Evolutionary conservation across 1,140 invertebrate species (phyloP).

Genomic region (Vanessa tameamea): DNA sequence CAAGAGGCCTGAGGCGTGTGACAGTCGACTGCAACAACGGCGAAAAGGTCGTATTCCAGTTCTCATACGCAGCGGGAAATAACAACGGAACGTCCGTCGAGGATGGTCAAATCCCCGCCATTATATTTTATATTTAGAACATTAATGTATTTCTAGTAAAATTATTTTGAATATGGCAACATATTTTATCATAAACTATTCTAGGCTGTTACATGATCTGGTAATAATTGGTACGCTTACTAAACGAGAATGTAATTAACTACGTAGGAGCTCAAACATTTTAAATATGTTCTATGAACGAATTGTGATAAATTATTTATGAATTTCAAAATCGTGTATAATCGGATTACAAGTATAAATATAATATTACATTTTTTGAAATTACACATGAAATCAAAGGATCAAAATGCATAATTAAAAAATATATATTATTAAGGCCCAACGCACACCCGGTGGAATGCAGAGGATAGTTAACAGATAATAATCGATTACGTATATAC

Average conservation of each 20-base stretch:
- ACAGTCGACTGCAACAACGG: conserved; percentile 87
- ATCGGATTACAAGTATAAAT: no score
- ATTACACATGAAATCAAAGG: no score
- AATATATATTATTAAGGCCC: no score
- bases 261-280: no score
- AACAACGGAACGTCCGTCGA: conserved; percentile 96
- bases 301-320: no score
- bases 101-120: conserved; percentile 94
- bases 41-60: conserved; percentile 91
- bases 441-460: no score
- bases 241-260: background rate
- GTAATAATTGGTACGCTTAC: background rate
- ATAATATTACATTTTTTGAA: no score
- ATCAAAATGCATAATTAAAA: no score
- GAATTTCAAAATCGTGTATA: no score
- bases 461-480: no score
- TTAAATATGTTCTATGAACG: no score
- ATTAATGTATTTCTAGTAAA: background rate
- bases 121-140: conserved; percentile 88
- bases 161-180: conserved; percentile 5
- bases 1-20: conserved; percentile 89
- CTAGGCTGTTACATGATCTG: conserved; percentile 2
- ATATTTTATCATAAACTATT: background rate
- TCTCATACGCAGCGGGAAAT: conserved; percentile 92
- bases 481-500: no score